These are phyloP conservation scores for Meiosimyza platycephala DNA, from an alignment of 2,888 invertebrate species.

Conservation along the genomic window DNA sequence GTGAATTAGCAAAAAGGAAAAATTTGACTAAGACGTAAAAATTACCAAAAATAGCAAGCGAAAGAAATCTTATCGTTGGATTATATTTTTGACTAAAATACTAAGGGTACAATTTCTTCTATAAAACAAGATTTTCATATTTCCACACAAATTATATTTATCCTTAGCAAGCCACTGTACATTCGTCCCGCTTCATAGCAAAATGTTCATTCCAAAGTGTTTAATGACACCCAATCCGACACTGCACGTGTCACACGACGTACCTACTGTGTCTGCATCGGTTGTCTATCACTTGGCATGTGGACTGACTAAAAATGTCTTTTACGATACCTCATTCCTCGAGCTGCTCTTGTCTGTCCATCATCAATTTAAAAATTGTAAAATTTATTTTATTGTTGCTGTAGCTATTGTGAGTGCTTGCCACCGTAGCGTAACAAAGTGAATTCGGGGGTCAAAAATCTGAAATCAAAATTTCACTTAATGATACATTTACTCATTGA, in stretches of 20 bases:
- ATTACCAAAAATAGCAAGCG: too few species aligned
- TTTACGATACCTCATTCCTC: too few species aligned
- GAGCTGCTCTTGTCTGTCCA: conserved; percentile 27
- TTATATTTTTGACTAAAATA: too few species aligned
- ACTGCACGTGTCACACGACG: conserved; percentile 40
- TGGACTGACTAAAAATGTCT: too few species aligned
- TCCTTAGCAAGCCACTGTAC: conserved; percentile 19
- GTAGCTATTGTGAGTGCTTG: conserved; percentile 26
- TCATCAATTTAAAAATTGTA: conserved; percentile 39
- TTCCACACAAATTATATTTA: conserved; percentile 25
- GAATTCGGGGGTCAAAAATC: conserved; percentile 27
- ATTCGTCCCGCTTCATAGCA: neutral
- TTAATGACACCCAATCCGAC: conserved; percentile 44
- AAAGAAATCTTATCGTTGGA: too few species aligned
- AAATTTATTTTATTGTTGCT: conserved; percentile 14
- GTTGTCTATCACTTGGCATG: too few species aligned
- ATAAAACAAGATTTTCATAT: too few species aligned
- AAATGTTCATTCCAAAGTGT: conserved; percentile 47
- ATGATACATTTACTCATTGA: conserved; percentile 13
- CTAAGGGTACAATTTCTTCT: too few species aligned
- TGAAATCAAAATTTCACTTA: neutral
- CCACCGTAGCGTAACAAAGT: conserved; percentile 48
- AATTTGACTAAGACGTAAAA: too few species aligned
- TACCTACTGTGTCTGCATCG: too few species aligned
- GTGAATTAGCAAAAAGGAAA: too few species aligned